Percentiles rank a stretch among this genome's conserved stretches.
phyloP scores from a whole-genome alignment of 2,113 vertebrate species.

The Micronycteris hirsuta region DNA sequence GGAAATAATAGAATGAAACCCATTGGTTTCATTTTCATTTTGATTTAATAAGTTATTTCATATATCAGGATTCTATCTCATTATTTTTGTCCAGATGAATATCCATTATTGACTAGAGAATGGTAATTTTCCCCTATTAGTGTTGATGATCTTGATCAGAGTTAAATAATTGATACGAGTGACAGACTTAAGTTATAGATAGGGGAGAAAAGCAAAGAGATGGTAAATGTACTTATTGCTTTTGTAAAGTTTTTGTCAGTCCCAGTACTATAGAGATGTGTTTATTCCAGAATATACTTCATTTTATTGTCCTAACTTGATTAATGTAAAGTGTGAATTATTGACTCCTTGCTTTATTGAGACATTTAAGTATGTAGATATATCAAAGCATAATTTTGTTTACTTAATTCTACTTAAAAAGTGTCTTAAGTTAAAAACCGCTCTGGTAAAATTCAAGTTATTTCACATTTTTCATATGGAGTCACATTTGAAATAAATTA shows the following conservation, averaged over 20 bases:
- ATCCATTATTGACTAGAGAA: neutral
- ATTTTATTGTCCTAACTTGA: neutral
- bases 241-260: neutral
- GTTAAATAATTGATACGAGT: neutral
- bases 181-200: neutral
- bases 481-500: neutral
- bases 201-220: neutral
- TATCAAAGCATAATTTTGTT: neutral
- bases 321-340: neutral
- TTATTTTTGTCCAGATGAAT: neutral
- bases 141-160: slow-evolving; percentile 31
- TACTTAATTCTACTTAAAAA: neutral
- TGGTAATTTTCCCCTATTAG: neutral
- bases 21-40: neutral
- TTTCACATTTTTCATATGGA: neutral
- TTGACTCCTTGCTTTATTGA: neutral
- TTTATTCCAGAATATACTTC: neutral
- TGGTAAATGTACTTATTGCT: neutral
- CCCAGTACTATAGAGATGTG: neutral
- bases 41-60: neutral
- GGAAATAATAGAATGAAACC: neutral
- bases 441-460: neutral
- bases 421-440: neutral
- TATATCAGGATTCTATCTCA: neutral
- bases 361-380: neutral